These are phyloP conservation scores for Puma concolor DNA, from an alignment of 2,113 vertebrate genomes.

Conservation along the genomic window DNA sequence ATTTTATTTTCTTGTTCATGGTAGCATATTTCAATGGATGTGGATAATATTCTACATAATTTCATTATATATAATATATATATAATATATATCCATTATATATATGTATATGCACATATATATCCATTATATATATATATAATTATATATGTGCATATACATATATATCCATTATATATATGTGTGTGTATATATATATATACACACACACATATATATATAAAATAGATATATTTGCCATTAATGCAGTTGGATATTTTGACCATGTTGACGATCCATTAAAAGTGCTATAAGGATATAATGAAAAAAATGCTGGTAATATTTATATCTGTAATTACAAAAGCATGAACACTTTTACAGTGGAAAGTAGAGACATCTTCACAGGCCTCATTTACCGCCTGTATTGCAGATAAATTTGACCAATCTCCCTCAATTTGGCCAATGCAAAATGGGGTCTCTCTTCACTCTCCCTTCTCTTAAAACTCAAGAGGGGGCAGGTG, in stretches of 20 bases:
- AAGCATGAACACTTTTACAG: constrained; percentile 7
- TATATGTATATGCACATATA: too few relatives aligned
- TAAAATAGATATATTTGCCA: background rate
- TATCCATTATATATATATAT: too few relatives aligned
- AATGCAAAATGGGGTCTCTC: background rate
- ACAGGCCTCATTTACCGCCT: background rate
- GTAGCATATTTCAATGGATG: background rate
- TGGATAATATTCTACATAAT: background rate
- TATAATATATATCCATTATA: too few relatives aligned
- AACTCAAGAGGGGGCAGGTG: background rate
- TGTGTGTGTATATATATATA: too few relatives aligned
- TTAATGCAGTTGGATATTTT: background rate
- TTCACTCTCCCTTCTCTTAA: background rate
- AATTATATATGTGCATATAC: background rate
- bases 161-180: too few relatives aligned
- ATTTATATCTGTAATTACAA: background rate
- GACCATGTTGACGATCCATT: background rate
- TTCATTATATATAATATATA: too few relatives aligned
- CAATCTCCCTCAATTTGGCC: background rate
- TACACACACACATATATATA: too few relatives aligned
- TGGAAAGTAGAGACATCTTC: background rate
- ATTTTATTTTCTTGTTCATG: background rate
- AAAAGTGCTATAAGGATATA: background rate
- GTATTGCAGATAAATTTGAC: too few relatives aligned
- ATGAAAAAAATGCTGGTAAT: background rate